phyloP scores from a whole-genome alignment of 2,888 invertebrate genomes.

The Metopia argyrocephala region DNA sequence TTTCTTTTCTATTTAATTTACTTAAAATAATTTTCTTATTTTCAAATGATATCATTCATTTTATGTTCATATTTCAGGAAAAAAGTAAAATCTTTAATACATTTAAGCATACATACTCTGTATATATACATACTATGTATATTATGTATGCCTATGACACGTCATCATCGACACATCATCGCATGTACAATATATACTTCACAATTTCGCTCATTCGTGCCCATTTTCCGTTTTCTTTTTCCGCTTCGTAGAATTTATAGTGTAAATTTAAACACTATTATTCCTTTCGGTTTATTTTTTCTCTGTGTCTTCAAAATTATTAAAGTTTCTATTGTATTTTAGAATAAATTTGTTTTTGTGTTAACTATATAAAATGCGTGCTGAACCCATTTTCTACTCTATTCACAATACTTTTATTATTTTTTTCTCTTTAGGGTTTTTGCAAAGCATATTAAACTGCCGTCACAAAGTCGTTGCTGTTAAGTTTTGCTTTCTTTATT shows the following conservation, averaged over 20 bases:
- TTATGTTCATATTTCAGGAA: slow-evolving; percentile 4
- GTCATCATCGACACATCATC: slow-evolving; percentile 43
- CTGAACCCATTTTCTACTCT: slow-evolving; percentile 40
- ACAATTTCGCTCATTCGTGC: neutral
- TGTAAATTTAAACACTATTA: slow-evolving; percentile 45
- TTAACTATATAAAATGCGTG: slow-evolving; percentile 61
- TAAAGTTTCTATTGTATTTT: slow-evolving; percentile 25
- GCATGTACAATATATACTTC: too few species aligned
- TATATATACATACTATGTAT: neutral
- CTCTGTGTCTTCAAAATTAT: slow-evolving; percentile 25
- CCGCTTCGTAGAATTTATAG: slow-evolving; percentile 18
- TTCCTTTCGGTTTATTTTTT: neutral
- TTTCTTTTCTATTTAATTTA: too few species aligned
- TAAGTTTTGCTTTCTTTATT: slow-evolving; percentile 2
- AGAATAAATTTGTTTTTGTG: slow-evolving; percentile 31
- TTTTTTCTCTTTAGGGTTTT: slow-evolving; percentile 33
- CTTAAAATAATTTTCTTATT: neutral
- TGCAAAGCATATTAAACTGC: slow-evolving; percentile 36
- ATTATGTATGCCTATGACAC: slow-evolving; percentile 18
- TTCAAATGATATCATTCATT: slow-evolving; percentile 32
- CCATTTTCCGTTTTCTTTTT: neutral
- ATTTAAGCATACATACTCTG: slow-evolving; percentile 23
- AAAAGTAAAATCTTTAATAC: slow-evolving; percentile 10
- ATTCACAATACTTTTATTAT: slow-evolving; percentile 24
- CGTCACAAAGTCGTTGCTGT: slow-evolving; percentile 58